Conservation (phyloP, 2,888 invertebrate species). For the Drosophila helvetica region DNA sequence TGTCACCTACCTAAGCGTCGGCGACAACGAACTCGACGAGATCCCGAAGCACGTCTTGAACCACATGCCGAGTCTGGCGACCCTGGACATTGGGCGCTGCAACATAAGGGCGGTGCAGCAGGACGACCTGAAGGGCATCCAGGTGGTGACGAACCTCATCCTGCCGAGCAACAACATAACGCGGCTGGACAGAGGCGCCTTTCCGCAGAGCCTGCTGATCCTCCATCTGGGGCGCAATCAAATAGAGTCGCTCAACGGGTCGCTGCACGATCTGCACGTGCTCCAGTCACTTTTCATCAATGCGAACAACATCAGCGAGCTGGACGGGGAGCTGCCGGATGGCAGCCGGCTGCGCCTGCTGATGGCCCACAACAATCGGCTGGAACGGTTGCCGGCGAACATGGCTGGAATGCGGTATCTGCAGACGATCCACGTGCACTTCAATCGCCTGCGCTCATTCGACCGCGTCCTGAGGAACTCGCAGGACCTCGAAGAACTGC, state of each 20-base stretch:
- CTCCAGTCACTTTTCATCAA: constrained; percentile 92
- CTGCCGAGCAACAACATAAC: constrained; percentile 91
- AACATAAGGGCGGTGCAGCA: constrained; percentile 89
- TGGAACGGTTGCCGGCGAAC: constrained; percentile 89
- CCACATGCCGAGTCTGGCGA: constrained; percentile 90
- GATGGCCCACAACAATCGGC: constrained; percentile 89
- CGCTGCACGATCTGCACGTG: constrained; percentile 89
- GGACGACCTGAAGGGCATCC: constrained; percentile 90
- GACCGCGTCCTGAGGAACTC: constrained; percentile 90
- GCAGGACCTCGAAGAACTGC: constrained; percentile 87
- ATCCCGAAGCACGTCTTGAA: constrained; percentile 91
- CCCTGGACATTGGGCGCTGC: constrained; percentile 92
- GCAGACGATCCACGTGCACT: constrained; percentile 89
- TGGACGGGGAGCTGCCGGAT: constrained; percentile 91
- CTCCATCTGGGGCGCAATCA: constrained; percentile 91
- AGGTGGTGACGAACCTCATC: constrained; percentile 88
- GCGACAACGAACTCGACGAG: constrained; percentile 90
- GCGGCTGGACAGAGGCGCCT: constrained; percentile 88
- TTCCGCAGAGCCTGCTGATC: constrained; percentile 88
- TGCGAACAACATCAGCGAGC: constrained; percentile 89
- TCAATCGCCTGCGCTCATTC: constrained; percentile 89
- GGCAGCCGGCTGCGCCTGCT: constrained; percentile 87
- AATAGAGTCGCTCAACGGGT: constrained; percentile 89
- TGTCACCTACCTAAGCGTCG: constrained; percentile 90
- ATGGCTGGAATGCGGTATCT: constrained; percentile 88